Evolutionary conservation across 2,113 vertebrate species (phyloP).

Genomic region (Clarias batrachus): DNA sequence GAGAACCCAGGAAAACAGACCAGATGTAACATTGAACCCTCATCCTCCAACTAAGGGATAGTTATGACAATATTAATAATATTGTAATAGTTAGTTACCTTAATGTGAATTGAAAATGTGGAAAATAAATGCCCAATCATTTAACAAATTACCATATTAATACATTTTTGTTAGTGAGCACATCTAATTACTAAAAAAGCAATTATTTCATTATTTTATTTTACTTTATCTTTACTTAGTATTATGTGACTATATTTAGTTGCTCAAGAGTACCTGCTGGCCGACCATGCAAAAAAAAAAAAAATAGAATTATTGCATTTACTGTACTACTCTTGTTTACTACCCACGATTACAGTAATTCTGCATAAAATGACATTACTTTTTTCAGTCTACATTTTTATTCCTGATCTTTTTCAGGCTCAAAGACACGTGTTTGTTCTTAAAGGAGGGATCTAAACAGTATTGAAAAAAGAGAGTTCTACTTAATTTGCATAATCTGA

Average conservation of each 20-base stretch:
- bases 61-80: too few species aligned
- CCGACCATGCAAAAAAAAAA: neutral
- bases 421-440: neutral
- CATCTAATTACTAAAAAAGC: neutral
- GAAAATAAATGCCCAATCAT: neutral
- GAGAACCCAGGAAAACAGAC: too few species aligned
- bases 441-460: neutral
- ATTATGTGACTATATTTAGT: neutral
- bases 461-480: neutral
- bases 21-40: too few species aligned
- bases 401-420: neutral
- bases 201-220: neutral
- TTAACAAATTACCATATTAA: neutral
- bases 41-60: neutral
- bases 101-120: neutral
- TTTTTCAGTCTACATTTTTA: neutral
- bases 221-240: neutral
- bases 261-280: neutral
- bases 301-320: neutral
- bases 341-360: neutral
- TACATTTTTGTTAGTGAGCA: neutral
- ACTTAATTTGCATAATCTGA: neutral
- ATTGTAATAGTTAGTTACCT: neutral
- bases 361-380: neutral
- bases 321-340: neutral